A percentile compares a stretch with the other conserved stretches of the same genome.
Evolutionary conservation across 2,113 vertebrate species (phyloP).

Genomic region (Willisornis vidua): DNA sequence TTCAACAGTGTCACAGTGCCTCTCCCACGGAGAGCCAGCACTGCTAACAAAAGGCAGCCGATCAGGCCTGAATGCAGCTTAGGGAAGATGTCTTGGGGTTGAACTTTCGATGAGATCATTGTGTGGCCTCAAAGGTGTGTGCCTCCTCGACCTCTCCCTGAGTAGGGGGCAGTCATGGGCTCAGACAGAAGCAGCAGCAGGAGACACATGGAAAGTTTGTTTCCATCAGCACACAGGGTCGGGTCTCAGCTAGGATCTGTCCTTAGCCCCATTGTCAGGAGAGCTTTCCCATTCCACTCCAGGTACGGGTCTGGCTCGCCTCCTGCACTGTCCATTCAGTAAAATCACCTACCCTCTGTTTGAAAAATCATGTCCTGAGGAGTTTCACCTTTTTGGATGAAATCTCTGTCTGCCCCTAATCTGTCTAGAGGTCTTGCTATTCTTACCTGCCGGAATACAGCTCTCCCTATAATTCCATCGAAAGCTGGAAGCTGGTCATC

Average conservation of each 20-base stretch:
- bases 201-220: background rate
- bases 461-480: background rate
- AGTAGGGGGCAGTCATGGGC: background rate
- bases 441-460: background rate
- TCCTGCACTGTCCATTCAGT: background rate
- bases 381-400: background rate
- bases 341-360: background rate
- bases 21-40: constrained; percentile 34
- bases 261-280: background rate
- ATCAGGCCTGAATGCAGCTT: constrained; percentile 67
- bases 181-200: background rate
- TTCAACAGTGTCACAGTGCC: constrained; percentile 43
- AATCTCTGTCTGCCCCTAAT: background rate
- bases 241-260: background rate
- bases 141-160: background rate
- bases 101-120: constrained; percentile 32
- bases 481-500: background rate
- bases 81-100: constrained; percentile 52
- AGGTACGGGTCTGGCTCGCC: background rate
- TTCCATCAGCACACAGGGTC: rapidly evolving
- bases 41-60: constrained; percentile 70
- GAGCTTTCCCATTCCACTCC: background rate
- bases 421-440: background rate
- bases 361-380: background rate
- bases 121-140: background rate